Percentiles rank a stretch among this genome's conserved stretches.
phyloP scores from a whole-genome alignment of 1,140 invertebrate species.

The Drosophila carrolli region DNA sequence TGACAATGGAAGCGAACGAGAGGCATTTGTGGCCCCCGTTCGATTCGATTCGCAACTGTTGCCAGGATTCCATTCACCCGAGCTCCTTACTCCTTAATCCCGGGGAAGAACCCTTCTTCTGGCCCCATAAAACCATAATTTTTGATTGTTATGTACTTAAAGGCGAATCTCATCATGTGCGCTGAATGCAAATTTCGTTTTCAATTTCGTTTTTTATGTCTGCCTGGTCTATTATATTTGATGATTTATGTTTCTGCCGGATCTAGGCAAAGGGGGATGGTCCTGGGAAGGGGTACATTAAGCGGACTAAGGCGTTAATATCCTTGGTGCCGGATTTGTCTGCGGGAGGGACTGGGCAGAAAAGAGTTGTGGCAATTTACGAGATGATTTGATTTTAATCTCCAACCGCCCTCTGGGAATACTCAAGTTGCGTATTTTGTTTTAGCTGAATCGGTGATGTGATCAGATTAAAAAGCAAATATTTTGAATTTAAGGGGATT shows the following conservation, averaged over 20 bases:
- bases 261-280: background rate
- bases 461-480: slow-evolving; percentile 47
- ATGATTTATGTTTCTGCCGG: slow-evolving; percentile 58
- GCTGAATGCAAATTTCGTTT: slow-evolving; percentile 62
- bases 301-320: slow-evolving; percentile 73
- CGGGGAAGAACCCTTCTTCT: slow-evolving; percentile 40
- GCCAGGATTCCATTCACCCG: slow-evolving; percentile 40
- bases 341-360: background rate
- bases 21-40: slow-evolving; percentile 63
- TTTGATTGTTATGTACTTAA: slow-evolving; percentile 76
- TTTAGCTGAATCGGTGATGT: slow-evolving; percentile 29
- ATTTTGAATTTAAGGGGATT: slow-evolving; percentile 33
- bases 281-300: slow-evolving; percentile 38
- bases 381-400: slow-evolving; percentile 75
- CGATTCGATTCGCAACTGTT: slow-evolving; percentile 76
- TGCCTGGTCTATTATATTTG: slow-evolving; percentile 49
- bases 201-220: slow-evolving; percentile 61
- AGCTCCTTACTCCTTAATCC: slow-evolving; percentile 32
- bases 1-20: slow-evolving; percentile 54
- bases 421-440: slow-evolving; percentile 27
- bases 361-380: slow-evolving; percentile 69
- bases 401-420: slow-evolving; percentile 33
- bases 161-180: slow-evolving; percentile 49
- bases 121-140: slow-evolving; percentile 64
- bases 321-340: slow-evolving; percentile 40